A percentile compares a stretch with the other conserved stretches of the same genome.
Conservation (phyloP, 2,113 vertebrate genomes). For the Dendropsophus ebraccatus region DNA sequence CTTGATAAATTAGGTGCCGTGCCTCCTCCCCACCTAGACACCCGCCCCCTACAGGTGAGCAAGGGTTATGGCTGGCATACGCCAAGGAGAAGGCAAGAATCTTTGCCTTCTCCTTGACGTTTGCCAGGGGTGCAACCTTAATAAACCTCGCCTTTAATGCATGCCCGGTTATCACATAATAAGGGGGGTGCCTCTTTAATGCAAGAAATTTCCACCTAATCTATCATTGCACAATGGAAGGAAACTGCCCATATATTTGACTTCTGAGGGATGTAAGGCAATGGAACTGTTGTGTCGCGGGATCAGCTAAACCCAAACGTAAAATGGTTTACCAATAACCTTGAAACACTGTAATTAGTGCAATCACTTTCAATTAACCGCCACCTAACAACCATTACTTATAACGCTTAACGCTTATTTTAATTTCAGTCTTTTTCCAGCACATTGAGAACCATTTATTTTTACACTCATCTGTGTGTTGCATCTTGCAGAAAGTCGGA, state of each 20-base stretch:
- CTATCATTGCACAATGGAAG: too few relatives aligned
- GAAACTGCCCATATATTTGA: not conserved
- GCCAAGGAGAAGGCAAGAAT: too few relatives aligned
- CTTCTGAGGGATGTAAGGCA: not conserved
- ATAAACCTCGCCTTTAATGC: too few relatives aligned
- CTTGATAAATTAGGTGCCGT: too few relatives aligned
- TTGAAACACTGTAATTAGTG: constrained; percentile 63
- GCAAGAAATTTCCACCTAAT: too few relatives aligned
- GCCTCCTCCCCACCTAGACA: too few relatives aligned
- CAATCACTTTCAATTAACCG: constrained; percentile 69
- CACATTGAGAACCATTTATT: constrained; percentile 6
- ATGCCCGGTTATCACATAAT: too few relatives aligned
- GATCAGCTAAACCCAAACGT: constrained; percentile 57
- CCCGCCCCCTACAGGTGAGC: too few relatives aligned
- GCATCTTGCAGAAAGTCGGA: not conserved
- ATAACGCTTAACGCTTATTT: constrained; percentile 62
- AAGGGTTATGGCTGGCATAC: too few relatives aligned
- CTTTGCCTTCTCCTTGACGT: too few relatives aligned
- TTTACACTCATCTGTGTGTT: not conserved
- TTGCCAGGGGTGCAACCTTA: too few relatives aligned
- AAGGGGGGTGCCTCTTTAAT: too few relatives aligned
- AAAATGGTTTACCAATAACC: constrained; percentile 55
- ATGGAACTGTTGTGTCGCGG: constrained; percentile 40
- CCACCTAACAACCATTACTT: constrained; percentile 61
- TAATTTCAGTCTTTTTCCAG: constrained; percentile 34